These are phyloP conservation scores for Coptodon rendalli DNA, from an alignment of 2,113 vertebrate genomes.

Conservation along the genomic window DNA sequence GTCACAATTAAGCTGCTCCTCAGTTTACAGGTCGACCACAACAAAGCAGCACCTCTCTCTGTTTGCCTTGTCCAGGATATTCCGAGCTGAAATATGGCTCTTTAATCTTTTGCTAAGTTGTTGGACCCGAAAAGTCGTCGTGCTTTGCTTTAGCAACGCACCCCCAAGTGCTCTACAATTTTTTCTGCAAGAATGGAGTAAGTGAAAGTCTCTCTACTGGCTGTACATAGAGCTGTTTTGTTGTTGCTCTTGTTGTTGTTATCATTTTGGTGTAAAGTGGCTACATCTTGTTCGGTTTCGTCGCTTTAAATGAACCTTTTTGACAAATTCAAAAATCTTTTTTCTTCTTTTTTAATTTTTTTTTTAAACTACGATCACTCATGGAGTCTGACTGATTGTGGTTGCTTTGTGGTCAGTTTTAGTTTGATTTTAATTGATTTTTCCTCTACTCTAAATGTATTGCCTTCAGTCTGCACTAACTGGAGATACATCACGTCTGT, in stretches of 20 bases:
- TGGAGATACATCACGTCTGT: not conserved
- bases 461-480: not conserved
- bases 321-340: not conserved
- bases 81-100: constrained; percentile 70
- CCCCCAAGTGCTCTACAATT: constrained; percentile 64
- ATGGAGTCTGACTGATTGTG: not conserved
- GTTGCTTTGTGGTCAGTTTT: not conserved
- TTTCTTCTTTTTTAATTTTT: not conserved
- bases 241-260: not conserved
- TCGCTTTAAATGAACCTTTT: not conserved
- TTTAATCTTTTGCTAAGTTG: constrained; percentile 50
- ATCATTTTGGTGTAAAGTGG: not conserved
- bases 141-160: constrained; percentile 81
- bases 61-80: constrained; percentile 41
- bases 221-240: not conserved
- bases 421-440: not conserved
- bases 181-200: constrained; percentile 78
- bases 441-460: not conserved
- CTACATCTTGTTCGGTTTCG: not conserved
- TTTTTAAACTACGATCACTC: not conserved
- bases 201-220: constrained; percentile 50
- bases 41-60: constrained; percentile 65
- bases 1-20: constrained; percentile 62
- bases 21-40: constrained; percentile 74
- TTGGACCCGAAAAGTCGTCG: constrained; percentile 52